A percentile compares a stretch with the other conserved stretches of the same genome.
These are phyloP conservation scores for Linepithema humile DNA, from an alignment of 1,140 invertebrate species.

Conservation along the genomic window DNA sequence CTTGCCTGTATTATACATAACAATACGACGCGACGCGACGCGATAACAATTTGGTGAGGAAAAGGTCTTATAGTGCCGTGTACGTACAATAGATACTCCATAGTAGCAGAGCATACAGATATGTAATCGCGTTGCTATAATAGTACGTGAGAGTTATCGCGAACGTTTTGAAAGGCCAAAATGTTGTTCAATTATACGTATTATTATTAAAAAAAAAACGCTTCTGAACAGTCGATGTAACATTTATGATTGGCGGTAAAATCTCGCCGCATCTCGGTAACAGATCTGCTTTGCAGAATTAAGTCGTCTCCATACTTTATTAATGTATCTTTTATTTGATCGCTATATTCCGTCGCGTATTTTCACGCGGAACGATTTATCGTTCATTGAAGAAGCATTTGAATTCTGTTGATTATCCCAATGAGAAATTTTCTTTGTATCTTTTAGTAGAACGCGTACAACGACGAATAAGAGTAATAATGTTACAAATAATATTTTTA, in stretches of 20 bases:
- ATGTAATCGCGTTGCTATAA: constrained; percentile 69
- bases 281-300: constrained; percentile 4
- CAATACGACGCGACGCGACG: constrained; percentile 28
- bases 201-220: constrained; percentile 60
- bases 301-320: neutral
- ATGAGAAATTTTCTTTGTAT: neutral
- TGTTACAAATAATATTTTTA: constrained; percentile 46
- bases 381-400: neutral
- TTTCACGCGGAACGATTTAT: neutral
- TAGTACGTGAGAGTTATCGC: constrained; percentile 66
- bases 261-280: constrained; percentile 70
- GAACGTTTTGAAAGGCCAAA: constrained; percentile 78
- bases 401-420: neutral
- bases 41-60: constrained; percentile 6
- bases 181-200: constrained; percentile 79
- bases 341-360: neutral
- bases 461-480: constrained; percentile 33
- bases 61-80: constrained; percentile 32
- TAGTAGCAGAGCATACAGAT: constrained; percentile 60
- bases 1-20: constrained; percentile 60
- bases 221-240: constrained; percentile 64
- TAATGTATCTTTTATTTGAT: constrained; percentile 2
- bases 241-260: constrained; percentile 58
- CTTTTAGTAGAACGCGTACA: constrained; percentile 22
- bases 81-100: constrained; percentile 57